Evolutionary conservation across 1,140 invertebrate genomes (phyloP), one percentile per base, ranked within the genome.

Genomic region (Platorchestia sp.): DNA sequence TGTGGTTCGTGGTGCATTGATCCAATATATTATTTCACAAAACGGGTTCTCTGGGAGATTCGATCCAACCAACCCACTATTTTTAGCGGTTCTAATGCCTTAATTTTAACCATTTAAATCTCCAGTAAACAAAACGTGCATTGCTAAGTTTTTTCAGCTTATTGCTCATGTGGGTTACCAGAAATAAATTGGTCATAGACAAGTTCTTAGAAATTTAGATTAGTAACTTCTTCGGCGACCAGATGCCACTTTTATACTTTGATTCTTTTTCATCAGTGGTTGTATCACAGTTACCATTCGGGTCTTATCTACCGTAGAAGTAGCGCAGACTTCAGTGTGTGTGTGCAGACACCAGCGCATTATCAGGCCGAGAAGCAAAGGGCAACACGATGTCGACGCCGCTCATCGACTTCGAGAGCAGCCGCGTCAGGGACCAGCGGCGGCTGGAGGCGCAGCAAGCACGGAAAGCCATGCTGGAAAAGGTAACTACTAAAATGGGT

Each of bases 361-460:
- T 10, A 75, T 1, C 1, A 75, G 27, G 59, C 3, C 59, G 59
- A 36, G n/a, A n/a, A n/a, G n/a, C n/a, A 22, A 27, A 36, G 27
- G 59, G 36, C 10, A 43, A 42, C 87, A 90, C 87, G 5, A 93
- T 93, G 91, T 47, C 91, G 91, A 93, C 40, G 91, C 91, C 91
- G 10, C 45, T 93, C 7, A 93, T 93, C 0, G 45, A 93, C 45
- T 93, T 93, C 40, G 91, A 93, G 91, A 93, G 91, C 91, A 93
- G 45, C 91, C 6, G 91, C 0, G 91, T 41, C 19, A 6, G 45
- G 91, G 91, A 93, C 7, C 91, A 93, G 45, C 43, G 47, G 91
- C 41, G 87, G 41, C 87, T 42, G 87, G 7, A 90, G 87, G 87
- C 87, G 6, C 87, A 90, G 87, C 87, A 90, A 41, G 87, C 87